A percentile compares a stretch with the other conserved stretches of the same genome.
Evolutionary conservation across 2,888 invertebrate genomes (phyloP).

Genomic region (Metopia argyrocephala): DNA sequence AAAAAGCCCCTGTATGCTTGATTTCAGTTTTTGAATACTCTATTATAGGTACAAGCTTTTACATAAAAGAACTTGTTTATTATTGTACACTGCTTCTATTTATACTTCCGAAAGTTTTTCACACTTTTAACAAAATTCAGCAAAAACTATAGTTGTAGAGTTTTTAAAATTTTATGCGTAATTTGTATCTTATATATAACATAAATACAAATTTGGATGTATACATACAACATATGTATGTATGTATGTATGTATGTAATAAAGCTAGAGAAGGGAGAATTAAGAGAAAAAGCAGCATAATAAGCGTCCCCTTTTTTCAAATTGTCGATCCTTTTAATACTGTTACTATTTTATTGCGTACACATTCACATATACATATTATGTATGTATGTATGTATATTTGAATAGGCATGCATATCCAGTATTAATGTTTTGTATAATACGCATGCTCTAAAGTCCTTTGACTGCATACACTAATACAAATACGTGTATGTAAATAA

Average conservation of each 20-base stretch:
- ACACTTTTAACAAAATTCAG: not conserved
- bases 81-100: not conserved
- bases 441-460: slow-evolving; percentile 45
- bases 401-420: too few relatives aligned
- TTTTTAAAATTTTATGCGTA: not conserved
- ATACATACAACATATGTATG: not conserved
- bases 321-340: slow-evolving; percentile 26
- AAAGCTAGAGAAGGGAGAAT: slow-evolving; percentile 49
- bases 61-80: not conserved
- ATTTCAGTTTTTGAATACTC: too few relatives aligned
- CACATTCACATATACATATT: not conserved
- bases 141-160: not conserved
- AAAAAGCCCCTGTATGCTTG: too few relatives aligned
- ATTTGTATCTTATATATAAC: not conserved
- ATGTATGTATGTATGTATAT: not conserved
- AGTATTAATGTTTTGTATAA: not conserved
- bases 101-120: too few relatives aligned
- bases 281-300: slow-evolving; percentile 46
- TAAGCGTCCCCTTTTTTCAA: slow-evolving; percentile 53
- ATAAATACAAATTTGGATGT: too few relatives aligned
- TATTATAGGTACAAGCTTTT: not conserved
- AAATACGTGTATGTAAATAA: not conserved
- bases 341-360: slow-evolving; percentile 56
- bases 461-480: too few relatives aligned
- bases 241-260: slow-evolving; percentile 6